These are phyloP conservation scores for Parnassius orleans DNA, from an alignment of 2,888 invertebrate species.

Conservation along the genomic window DNA sequence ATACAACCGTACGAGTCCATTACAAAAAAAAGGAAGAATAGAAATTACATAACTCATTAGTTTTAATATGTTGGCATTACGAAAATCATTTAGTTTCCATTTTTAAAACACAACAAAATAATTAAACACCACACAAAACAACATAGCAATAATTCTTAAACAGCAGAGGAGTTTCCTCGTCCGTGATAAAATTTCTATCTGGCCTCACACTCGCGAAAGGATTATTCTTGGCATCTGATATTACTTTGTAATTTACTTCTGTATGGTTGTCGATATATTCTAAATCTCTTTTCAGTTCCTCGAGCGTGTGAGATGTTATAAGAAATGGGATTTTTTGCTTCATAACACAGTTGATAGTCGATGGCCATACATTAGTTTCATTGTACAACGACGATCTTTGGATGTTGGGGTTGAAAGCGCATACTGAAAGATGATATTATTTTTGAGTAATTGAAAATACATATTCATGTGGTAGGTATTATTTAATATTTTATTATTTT, in stretches of 20 bases:
- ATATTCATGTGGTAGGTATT: too few species aligned
- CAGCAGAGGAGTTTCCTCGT: slow-evolving; percentile 84
- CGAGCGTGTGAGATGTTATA: slow-evolving; percentile 84
- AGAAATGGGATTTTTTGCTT: slow-evolving; percentile 80
- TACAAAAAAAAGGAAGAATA: too few species aligned
- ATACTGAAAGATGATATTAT: slow-evolving; percentile 68
- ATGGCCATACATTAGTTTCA: slow-evolving; percentile 84
- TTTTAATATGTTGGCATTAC: too few species aligned
- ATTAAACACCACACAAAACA: slow-evolving; percentile 64
- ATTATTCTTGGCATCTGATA: slow-evolving; percentile 81
- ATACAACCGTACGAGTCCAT: too few species aligned
- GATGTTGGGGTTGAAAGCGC: slow-evolving; percentile 87
- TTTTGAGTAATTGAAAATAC: not conserved
- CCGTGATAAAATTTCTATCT: slow-evolving; percentile 87
- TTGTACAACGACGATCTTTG: slow-evolving; percentile 84
- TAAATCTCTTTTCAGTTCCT: slow-evolving; percentile 84
- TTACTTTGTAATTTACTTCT: slow-evolving; percentile 61
- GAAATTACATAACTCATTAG: too few species aligned
- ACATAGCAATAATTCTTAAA: slow-evolving; percentile 86
- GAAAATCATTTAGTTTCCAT: too few species aligned
- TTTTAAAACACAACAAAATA: slow-evolving; percentile 12
- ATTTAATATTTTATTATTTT: too few species aligned
- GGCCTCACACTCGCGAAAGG: slow-evolving; percentile 85
- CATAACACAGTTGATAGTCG: slow-evolving; percentile 81
- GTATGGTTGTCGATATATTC: slow-evolving; percentile 77